These are phyloP conservation scores for Megaustenia siamemsis DNA, from an alignment of 2,888 invertebrate species.

Conservation along the genomic window DNA sequence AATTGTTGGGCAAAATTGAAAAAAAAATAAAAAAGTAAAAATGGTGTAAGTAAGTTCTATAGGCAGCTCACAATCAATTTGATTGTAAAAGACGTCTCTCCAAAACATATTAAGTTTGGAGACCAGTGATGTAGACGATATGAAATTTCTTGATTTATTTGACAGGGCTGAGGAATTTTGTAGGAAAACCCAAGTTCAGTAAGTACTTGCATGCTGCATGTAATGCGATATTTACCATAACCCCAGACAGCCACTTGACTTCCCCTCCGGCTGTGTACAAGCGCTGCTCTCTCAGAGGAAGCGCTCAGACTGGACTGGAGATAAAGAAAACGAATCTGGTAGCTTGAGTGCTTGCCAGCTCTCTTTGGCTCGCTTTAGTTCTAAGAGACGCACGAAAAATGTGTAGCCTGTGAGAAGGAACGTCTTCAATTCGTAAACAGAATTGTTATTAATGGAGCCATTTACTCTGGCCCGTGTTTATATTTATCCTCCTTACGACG, in stretches of 20 bases:
- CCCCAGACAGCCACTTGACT: not conserved
- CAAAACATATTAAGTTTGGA: no score
- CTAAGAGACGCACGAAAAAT: not conserved
- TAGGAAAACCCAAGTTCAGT: no score
- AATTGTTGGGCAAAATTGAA: no score
- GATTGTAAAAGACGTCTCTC: no score
- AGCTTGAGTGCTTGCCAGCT: not conserved
- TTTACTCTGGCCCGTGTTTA: not conserved
- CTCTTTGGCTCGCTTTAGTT: not conserved
- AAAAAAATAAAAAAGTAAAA: no score
- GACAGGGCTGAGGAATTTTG: no score
- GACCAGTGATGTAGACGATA: no score
- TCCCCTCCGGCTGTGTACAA: not conserved
- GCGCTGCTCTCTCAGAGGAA: not conserved
- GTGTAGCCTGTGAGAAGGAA: not conserved
- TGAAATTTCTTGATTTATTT: no score
- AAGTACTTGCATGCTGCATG: no score
- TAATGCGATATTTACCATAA: not conserved
- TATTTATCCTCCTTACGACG: constrained; percentile 13
- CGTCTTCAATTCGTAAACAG: not conserved
- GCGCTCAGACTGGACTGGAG: not conserved
- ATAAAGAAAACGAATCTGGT: not conserved
- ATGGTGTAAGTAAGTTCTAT: no score
- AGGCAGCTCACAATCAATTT: no score
- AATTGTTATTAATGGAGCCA: not conserved